Base-by-base conservation (phyloP, 2,797 vertebrate genomes). In the Gymnocypris eckloni region DNA sequence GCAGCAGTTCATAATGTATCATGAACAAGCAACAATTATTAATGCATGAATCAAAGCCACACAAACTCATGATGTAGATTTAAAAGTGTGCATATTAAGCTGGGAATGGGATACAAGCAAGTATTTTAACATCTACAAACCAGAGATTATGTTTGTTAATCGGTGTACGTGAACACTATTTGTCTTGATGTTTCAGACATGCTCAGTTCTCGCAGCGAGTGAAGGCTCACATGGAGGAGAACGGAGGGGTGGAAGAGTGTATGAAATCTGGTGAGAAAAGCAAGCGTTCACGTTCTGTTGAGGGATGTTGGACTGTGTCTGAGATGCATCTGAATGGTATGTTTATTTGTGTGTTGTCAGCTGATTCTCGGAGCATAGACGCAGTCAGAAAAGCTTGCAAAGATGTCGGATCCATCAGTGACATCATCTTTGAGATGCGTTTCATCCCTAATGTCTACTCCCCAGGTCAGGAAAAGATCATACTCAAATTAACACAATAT, bases 341-440 rank as follows among this genome's bases (percentile, higher is more conserved):
- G 37, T 50, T 22, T 48, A 9, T 45, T 20, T 66, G 25, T 82
- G 16, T 79, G 41, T 66, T 25, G 25, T 7, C 90, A 97, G 95
- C 88, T 87, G 95, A 96, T 78, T 91, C 92, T 37, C 91, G 91
- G 56, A 92, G 92, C 28, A 93, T 89, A 10, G 89, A 93, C 2
- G 94, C 95, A n/a, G 91, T 96, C 3, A 91, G 91, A 88, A 93
- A 86, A 81, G 95, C 94, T 5, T 97, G 96, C 89, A 93, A 89
- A 90, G 94, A 95, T 1, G 93, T 96, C 45, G 96, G 95, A 80
- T 97, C 96, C 2, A 64, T 96, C 67, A 94, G 94, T 81, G 87
- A 96, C 88, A 94, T 95, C 89, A 94, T 96, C 86, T 97, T 97
- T 90, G 96, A 97, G 90, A 96, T 97, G 93, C 95, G 95, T 48